Percentiles rank a stretch among this genome's conserved stretches.
Evolutionary conservation across 2,888 invertebrate genomes (phyloP).

Genomic region (Drosophila neotestacea): DNA sequence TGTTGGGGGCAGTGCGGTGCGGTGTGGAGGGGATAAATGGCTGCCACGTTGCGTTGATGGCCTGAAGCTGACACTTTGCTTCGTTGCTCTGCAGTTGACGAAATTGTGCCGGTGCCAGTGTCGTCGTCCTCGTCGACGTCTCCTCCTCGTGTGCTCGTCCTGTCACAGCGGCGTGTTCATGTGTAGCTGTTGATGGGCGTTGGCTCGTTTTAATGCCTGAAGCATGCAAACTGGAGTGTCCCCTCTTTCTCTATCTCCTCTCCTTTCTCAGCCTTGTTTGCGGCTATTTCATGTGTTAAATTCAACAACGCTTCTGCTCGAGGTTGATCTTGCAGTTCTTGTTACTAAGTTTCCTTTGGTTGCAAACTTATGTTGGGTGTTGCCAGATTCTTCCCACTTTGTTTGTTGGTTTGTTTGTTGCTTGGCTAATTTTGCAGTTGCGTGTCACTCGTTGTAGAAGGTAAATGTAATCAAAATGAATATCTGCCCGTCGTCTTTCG

Average conservation of each 20-base stretch:
- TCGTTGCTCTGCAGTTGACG: slow-evolving; percentile 61
- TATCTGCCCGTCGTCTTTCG: slow-evolving; percentile 36
- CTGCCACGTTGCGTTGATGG: slow-evolving; percentile 51
- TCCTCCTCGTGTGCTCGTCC: slow-evolving; percentile 24
- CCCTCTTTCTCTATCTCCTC: neutral
- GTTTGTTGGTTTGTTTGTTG: slow-evolving; percentile 10
- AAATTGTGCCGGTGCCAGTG: slow-evolving; percentile 52
- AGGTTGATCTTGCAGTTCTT: slow-evolving; percentile 2
- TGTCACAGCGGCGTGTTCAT: slow-evolving; percentile 72
- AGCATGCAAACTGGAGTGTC: slow-evolving; percentile 60
- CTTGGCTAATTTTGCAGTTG: slow-evolving; percentile 42
- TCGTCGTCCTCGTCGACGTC: neutral
- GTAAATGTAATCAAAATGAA: slow-evolving; percentile 74
- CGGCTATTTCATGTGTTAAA: slow-evolving; percentile 57
- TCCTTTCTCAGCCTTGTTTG: slow-evolving; percentile 29
- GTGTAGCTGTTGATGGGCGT: slow-evolving; percentile 69
- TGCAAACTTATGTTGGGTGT: slow-evolving; percentile 5
- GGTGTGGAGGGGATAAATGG: slow-evolving; percentile 8
- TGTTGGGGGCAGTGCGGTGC: neutral
- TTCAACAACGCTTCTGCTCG: slow-evolving; percentile 28
- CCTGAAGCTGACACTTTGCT: slow-evolving; percentile 65
- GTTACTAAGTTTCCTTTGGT: neutral
- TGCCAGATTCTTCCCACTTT: slow-evolving; percentile 1
- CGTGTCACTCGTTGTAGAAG: slow-evolving; percentile 41
- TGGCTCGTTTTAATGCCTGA: slow-evolving; percentile 38